Percentiles rank a stretch among this genome's conserved stretches.
Conservation (phyloP, 2,113 vertebrate species). For the Megalops atlanticus region DNA sequence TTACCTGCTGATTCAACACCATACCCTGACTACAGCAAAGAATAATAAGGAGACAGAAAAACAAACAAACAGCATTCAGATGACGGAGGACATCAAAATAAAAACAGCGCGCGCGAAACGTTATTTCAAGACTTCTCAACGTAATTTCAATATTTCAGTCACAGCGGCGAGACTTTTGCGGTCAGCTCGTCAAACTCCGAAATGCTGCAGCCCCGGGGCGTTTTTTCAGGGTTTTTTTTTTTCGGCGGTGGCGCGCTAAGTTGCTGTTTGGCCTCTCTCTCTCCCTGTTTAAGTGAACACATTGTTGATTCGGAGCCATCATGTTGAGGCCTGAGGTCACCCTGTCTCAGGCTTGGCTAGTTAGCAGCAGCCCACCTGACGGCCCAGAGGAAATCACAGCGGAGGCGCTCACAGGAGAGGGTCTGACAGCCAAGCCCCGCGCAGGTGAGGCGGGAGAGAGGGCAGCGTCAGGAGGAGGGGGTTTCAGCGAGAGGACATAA, state of each 20-base stretch:
- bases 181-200: slow-evolving; percentile 31
- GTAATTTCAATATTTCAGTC: not conserved
- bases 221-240: slow-evolving; percentile 32
- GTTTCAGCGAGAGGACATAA: slow-evolving; percentile 41
- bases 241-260: slow-evolving; percentile 59
- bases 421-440: slow-evolving; percentile 72
- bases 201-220: slow-evolving; percentile 56
- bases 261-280: slow-evolving; percentile 66
- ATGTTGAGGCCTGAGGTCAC: slow-evolving; percentile 79
- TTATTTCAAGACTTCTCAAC: not conserved
- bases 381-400: slow-evolving; percentile 78
- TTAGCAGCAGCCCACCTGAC: slow-evolving; percentile 80
- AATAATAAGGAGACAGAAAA: no score
- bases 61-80: no score
- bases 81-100: not conserved
- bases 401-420: slow-evolving; percentile 74
- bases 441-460: slow-evolving; percentile 63
- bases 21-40: not conserved
- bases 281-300: slow-evolving; percentile 75
- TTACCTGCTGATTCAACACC: not conserved
- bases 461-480: slow-evolving; percentile 52
- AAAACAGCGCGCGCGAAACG: not conserved
- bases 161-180: not conserved
- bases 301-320: slow-evolving; percentile 80
- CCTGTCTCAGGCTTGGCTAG: slow-evolving; percentile 83